Evolutionary conservation across 2,888 invertebrate species (phyloP).

Genomic region (Alviniconcha strummeri): DNA sequence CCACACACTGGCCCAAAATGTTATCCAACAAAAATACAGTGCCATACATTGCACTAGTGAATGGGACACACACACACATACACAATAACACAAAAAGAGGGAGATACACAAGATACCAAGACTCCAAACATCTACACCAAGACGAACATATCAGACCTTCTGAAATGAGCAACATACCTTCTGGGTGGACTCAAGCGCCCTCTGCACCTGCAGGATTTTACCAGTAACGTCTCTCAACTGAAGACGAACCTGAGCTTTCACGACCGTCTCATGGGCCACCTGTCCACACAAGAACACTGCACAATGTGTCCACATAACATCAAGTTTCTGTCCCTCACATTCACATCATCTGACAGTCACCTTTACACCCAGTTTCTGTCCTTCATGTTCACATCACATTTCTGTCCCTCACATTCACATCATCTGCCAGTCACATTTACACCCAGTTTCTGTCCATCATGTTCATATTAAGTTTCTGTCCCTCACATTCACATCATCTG

Average conservation of each 20-base stretch:
- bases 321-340: no score
- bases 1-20: no score
- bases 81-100: neutral
- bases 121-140: neutral
- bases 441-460: no score
- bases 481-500: no score
- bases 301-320: neutral
- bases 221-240: constrained; percentile 79
- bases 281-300: constrained; percentile 44
- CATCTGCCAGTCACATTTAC: no score
- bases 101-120: neutral
- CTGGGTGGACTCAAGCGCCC: constrained; percentile 82
- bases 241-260: constrained; percentile 76
- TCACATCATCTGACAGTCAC: no score
- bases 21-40: neutral
- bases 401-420: no score
- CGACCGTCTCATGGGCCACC: constrained; percentile 79
- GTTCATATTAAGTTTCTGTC: no score
- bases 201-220: constrained; percentile 80
- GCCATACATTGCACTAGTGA: neutral
- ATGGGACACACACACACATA: neutral
- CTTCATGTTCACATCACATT: no score
- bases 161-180: constrained; percentile 52
- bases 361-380: no score
- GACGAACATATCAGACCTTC: neutral